A percentile compares a stretch with the other conserved stretches of the same genome.
These are phyloP conservation scores for Thyatira batis DNA, from an alignment of 2,888 invertebrate genomes.

Conservation along the genomic window DNA sequence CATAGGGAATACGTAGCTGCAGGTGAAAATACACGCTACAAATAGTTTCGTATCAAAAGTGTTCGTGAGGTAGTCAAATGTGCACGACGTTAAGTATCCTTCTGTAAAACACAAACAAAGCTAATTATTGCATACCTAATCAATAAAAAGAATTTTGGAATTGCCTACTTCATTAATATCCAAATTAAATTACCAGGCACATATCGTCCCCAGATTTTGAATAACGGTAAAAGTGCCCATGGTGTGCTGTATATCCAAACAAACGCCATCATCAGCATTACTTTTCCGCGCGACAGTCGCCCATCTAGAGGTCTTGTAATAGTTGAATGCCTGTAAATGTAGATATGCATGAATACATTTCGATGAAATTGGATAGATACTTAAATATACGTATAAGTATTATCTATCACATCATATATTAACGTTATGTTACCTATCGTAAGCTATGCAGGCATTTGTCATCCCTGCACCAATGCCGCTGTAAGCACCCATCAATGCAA, in stretches of 20 bases:
- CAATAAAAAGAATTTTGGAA: slow-evolving; percentile 11
- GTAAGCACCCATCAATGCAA: slow-evolving; percentile 88
- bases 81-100: slow-evolving; percentile 94
- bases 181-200: slow-evolving; percentile 85
- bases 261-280: slow-evolving; percentile 86
- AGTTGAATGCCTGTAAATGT: slow-evolving; percentile 76
- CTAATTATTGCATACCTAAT: neutral
- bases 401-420: neutral
- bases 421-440: slow-evolving; percentile 84
- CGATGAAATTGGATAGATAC: neutral
- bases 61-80: slow-evolving; percentile 91
- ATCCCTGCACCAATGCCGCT: slow-evolving; percentile 90
- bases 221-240: slow-evolving; percentile 89
- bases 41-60: slow-evolving; percentile 90
- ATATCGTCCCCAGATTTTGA: slow-evolving; percentile 93
- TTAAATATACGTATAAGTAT: neutral
- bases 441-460: slow-evolving; percentile 93
- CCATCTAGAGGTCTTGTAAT: slow-evolving; percentile 93
- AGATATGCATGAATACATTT: neutral
- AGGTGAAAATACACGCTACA: slow-evolving; percentile 88
- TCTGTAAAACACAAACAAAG: slow-evolving; percentile 76
- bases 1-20: slow-evolving; percentile 91
- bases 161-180: neutral
- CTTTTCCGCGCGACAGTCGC: slow-evolving; percentile 90
- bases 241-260: slow-evolving; percentile 91